Evolutionary conservation across 92 coral and sea anemone species (phyloP), one percentile per base, ranked within the genome.

Genomic region (Epizoanthus ramosus): DNA sequence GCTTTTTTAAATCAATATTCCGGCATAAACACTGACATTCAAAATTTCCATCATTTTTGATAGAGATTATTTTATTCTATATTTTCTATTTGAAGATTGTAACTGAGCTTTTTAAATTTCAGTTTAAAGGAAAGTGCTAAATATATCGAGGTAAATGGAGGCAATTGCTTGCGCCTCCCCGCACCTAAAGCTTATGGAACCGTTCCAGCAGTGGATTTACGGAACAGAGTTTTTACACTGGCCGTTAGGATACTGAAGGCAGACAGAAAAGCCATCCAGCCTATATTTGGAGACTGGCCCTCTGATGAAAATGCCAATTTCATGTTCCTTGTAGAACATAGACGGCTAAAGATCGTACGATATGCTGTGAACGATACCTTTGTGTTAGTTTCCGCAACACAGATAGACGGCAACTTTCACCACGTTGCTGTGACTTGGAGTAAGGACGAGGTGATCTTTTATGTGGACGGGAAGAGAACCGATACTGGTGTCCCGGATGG

Each of bases 211-310:
- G 31, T 66, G 18, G 39, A 17, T 39, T 39, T 66, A 33, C 71
- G 24, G 39, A 66, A 33, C 24, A 21, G 39, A 66, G 39, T 33
- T 23, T 66, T 66, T 22, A 66, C 71, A 24, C 71, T 66, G 31
- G 43, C 71, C 15, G 31, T 66, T 17, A 28, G 71, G 71, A 39
- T 22, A 22, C 15, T 6, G 35, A 9, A 33, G 16, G 16, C 6
- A 3, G 0, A 5, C 31, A 5, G 13, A 12, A 66, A 66, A 23
- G 6, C 4, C 1, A 6, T 66, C 16, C 71, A 66, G 3, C 71
- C 71, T n/a, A 12, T 66, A 39, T 66, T 66, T 66, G 71, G 35
- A 28, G 71, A 66, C 71, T 66, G 71, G 71, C 71, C 71, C 39
- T 66, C 37, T 14, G 31, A 66, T 21, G 43, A 66, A 21, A 66